Percentiles rank a stretch among this genome's conserved stretches.
These are phyloP conservation scores for Protobothrops mucrosquamatus DNA, from an alignment of 2,113 vertebrate genomes.

Conservation along the genomic window DNA sequence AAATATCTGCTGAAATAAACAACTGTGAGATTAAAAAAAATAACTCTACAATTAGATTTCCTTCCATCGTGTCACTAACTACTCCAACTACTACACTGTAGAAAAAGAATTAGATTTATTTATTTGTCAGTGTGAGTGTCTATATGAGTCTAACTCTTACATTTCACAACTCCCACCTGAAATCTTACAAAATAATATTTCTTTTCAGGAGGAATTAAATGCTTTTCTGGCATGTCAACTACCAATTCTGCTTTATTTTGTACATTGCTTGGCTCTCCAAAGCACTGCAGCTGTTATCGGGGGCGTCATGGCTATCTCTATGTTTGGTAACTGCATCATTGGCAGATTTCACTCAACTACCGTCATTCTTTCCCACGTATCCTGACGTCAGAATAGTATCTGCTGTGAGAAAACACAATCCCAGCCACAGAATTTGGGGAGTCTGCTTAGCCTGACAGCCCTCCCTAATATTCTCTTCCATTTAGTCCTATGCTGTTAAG, in stretches of 20 bases:
- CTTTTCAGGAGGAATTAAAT: not conserved
- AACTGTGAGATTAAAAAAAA: not conserved
- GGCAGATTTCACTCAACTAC: not conserved
- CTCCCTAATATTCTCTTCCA: not conserved
- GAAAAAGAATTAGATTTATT: not conserved
- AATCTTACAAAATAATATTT: not conserved
- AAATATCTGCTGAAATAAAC: not conserved
- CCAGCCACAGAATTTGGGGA: not conserved
- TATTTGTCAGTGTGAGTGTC: not conserved
- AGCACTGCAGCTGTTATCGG: constrained; percentile 2
- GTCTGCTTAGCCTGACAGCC: not conserved
- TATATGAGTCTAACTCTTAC: not conserved
- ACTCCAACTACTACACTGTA: not conserved
- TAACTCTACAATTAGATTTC: not conserved
- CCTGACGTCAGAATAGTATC: not conserved
- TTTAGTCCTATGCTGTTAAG: not conserved
- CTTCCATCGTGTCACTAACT: not conserved
- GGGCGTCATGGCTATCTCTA: not conserved
- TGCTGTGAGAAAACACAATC: not conserved
- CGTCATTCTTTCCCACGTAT: not conserved
- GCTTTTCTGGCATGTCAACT: constrained; percentile 4
- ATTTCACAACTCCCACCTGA: constrained; percentile 13
- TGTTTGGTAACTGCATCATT: not conserved
- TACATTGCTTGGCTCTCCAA: not conserved
- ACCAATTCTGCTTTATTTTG: not conserved